Conservation (phyloP, 2,797 vertebrate genomes). For the Poeciliopsis infans region DNA sequence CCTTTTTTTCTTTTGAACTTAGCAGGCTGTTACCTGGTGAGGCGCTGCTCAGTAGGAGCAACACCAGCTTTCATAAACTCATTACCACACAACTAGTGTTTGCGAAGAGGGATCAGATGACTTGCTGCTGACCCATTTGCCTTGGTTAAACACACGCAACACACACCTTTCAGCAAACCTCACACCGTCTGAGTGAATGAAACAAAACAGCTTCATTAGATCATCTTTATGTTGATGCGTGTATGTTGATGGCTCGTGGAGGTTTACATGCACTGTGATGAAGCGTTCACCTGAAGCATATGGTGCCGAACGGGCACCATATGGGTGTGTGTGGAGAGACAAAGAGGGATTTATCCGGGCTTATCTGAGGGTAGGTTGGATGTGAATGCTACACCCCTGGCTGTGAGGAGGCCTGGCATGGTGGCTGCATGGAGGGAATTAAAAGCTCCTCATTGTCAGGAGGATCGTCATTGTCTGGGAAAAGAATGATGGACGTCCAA, state of each 20-base stretch:
- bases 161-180: slow-evolving; percentile 18
- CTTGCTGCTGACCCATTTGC: slow-evolving; percentile 61
- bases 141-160: slow-evolving; percentile 18
- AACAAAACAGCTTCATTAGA: background rate
- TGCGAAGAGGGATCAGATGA: slow-evolving; percentile 56
- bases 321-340: slow-evolving; percentile 21
- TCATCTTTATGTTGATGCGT: slow-evolving; percentile 10
- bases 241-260: background rate
- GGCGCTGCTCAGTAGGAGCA: slow-evolving; percentile 17
- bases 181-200: slow-evolving; percentile 24
- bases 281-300: slow-evolving; percentile 52
- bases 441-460: slow-evolving; percentile 46
- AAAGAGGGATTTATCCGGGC: slow-evolving; percentile 30
- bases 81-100: slow-evolving; percentile 56
- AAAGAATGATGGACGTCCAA: slow-evolving; percentile 7
- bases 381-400: slow-evolving; percentile 36
- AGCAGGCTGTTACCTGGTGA: slow-evolving; percentile 17
- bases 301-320: slow-evolving; percentile 20
- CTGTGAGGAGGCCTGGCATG: slow-evolving; percentile 39
- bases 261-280: slow-evolving; percentile 24
- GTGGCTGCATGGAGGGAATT: slow-evolving; percentile 43
- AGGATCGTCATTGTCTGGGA: slow-evolving; percentile 28
- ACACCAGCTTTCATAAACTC: slow-evolving; percentile 35
- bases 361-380: slow-evolving; percentile 46
- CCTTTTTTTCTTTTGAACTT: background rate